phyloP scores from a whole-genome alignment of 1,140 invertebrate genomes.

The Steinernema khuongi region DNA sequence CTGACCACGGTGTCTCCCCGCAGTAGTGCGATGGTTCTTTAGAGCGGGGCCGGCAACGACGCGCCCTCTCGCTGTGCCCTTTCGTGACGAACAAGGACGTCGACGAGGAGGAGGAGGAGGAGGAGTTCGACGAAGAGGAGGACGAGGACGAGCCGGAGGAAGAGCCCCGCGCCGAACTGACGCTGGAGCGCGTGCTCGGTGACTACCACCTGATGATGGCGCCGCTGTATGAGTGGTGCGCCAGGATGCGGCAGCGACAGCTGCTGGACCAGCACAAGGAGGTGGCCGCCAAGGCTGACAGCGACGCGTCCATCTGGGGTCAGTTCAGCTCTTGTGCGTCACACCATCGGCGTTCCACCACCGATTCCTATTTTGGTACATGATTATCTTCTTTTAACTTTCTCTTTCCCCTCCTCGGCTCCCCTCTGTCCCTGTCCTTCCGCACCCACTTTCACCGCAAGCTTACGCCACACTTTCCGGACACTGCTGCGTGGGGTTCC shows the following conservation, averaged over 20 bases:
- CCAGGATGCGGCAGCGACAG: constrained; percentile 33
- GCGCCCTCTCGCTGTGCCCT: constrained; percentile 33
- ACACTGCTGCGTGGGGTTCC: neutral
- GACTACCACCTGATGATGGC: constrained; percentile 55
- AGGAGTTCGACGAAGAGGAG: neutral
- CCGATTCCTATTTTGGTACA: constrained; percentile 37
- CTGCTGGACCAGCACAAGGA: neutral
- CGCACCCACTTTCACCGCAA: neutral
- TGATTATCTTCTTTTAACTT: constrained; percentile 20
- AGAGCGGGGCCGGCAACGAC: constrained; percentile 17
- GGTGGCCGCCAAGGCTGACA: neutral
- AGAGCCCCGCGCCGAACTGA: constrained; percentile 32
- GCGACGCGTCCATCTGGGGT: constrained; percentile 38
- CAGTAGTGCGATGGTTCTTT: neutral
- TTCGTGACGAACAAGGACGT: neutral
- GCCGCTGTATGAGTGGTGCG: constrained; percentile 52
- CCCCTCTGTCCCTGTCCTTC: neutral
- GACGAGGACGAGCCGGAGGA: neutral
- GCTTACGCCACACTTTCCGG: neutral
- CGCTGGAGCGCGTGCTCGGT: constrained; percentile 43
- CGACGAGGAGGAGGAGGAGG: neutral
- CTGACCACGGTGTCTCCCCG: neutral
- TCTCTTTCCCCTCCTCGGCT: constrained; percentile 8
- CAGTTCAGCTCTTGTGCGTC: constrained; percentile 37
- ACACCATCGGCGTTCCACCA: constrained; percentile 33